A percentile compares a stretch with the other conserved stretches of the same genome.
These are phyloP conservation scores for Calameuta pallipes DNA, from an alignment of 2,888 invertebrate species.

Conservation along the genomic window DNA sequence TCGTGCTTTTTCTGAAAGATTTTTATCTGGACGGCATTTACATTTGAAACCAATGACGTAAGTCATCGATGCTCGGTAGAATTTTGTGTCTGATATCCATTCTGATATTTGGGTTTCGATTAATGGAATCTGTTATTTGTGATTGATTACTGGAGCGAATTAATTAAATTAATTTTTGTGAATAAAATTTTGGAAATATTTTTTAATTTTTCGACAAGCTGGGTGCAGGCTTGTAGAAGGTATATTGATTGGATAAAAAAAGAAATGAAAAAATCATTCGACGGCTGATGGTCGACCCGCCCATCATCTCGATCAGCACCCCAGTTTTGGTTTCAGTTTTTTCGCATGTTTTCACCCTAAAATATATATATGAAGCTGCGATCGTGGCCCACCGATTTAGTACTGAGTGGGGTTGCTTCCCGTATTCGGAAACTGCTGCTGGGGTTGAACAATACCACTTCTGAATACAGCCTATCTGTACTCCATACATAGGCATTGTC, in stretches of 20 bases:
- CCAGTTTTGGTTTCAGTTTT: slow-evolving; percentile 25
- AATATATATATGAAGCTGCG: slow-evolving; percentile 20
- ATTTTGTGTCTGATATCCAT: too few relatives aligned
- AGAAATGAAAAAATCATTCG: not conserved
- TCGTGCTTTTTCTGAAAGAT: too few relatives aligned
- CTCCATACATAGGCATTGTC: slow-evolving; percentile 39
- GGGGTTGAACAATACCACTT: slow-evolving; percentile 5
- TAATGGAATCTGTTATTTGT: too few relatives aligned
- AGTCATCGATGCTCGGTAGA: too few relatives aligned
- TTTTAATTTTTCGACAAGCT: not conserved
- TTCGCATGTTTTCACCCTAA: slow-evolving; percentile 30
- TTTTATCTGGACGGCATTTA: too few relatives aligned
- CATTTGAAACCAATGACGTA: too few relatives aligned
- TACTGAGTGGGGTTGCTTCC: slow-evolving; percentile 12
- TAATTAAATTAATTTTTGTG: too few relatives aligned
- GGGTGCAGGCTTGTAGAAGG: slow-evolving; percentile 15
- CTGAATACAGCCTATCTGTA: slow-evolving; percentile 29
- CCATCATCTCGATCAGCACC: slow-evolving; percentile 31
- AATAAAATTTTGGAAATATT: too few relatives aligned
- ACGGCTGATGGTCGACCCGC: slow-evolving; percentile 14
- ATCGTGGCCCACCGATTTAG: slow-evolving; percentile 31
- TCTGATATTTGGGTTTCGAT: too few relatives aligned
- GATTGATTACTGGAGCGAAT: too few relatives aligned
- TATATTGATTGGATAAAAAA: too few relatives aligned
- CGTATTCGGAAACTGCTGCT: not conserved